These are phyloP conservation scores for Montipora capricornis DNA, from an alignment of 64 coral and sea anemone genomes.

Conservation along the genomic window DNA sequence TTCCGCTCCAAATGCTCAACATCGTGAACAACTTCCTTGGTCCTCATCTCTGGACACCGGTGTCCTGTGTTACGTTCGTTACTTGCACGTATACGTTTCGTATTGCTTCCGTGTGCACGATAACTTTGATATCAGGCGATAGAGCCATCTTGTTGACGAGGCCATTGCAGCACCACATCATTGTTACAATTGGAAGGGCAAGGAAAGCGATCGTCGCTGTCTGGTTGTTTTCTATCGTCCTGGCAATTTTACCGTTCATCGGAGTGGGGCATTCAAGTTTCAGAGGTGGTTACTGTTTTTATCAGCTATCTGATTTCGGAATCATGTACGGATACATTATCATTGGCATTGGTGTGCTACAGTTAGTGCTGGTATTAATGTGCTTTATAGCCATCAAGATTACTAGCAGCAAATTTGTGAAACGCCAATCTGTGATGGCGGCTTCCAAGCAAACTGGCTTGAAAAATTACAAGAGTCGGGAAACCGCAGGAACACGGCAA, in stretches of 20 bases:
- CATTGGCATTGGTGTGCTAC: constrained; percentile 72
- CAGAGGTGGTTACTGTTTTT: constrained; percentile 75
- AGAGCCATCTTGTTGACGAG: constrained; percentile 79
- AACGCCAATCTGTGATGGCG: constrained; percentile 81
- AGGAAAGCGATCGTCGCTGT: constrained; percentile 41
- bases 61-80: constrained; percentile 69
- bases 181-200: constrained; percentile 66
- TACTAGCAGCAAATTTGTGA: constrained; percentile 82
- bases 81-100: constrained; percentile 87
- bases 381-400: constrained; percentile 92
- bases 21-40: constrained; percentile 81
- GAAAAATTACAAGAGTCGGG: constrained; percentile 20
- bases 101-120: constrained; percentile 94
- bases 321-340: constrained; percentile 71
- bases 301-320: constrained; percentile 86
- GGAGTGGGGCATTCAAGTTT: constrained; percentile 81
- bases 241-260: constrained; percentile 77
- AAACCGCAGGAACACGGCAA: constrained; percentile 78
- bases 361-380: constrained; percentile 77
- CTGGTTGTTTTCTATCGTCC: constrained; percentile 75
- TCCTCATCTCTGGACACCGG: constrained; percentile 68
- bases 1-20: too few species aligned
- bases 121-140: constrained; percentile 89
- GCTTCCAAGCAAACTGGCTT: constrained; percentile 70
- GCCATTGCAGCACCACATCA: constrained; percentile 78